Base-by-base conservation (phyloP, 2,797 vertebrate genomes). In the Pelodytes ibericus region DNA sequence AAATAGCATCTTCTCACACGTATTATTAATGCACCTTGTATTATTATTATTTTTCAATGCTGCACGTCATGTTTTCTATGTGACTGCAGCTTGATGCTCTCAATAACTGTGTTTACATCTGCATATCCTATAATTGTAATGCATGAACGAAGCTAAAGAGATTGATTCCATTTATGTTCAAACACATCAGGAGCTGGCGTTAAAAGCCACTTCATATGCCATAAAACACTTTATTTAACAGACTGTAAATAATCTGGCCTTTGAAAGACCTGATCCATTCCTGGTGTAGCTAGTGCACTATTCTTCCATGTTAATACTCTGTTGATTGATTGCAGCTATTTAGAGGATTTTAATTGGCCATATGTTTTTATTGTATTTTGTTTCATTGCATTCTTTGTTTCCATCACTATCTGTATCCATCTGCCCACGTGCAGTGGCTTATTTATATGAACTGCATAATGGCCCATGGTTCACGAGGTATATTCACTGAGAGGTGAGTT, bases 91-190 rank as follows among this genome's bases (percentile, higher is more conserved):
- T 20, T 22, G 22, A 53, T 53, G 49, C 24, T 53, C 24, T n/a
- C 49, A 1, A 49, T 44, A 15, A 44, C 41, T 44, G 10, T 15
- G 2, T 44, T 44, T 44, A 15, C 1, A 44, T 44, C 49, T 53
- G 49, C 49, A 53, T 53, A 53, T 22, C n/a, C 49, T 53, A 53
- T 22, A 22, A 53, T 53, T 53, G 7, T 2, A 53, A 53, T 53
- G 49, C 49, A 53, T 53, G 49, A 22, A 20, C 2, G 49, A 53
- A 2, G 6, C 49, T 53, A 22, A 53, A 53, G 49, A 20, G n/a
- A 53, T 53, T 22, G 49, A 53, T 53, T 53, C 49, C 22, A 24
- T 53, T 53, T 53, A n/a, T 22, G 49, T 53, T 53, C 49, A 53
- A 11, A 24, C 49, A 22, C 49, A 4, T 49, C 11, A 53, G 49